Percentiles rank a stretch among this genome's conserved stretches.
These are phyloP conservation scores for Euzophera pinguis DNA, from an alignment of 2,888 invertebrate species.

Conservation along the genomic window DNA sequence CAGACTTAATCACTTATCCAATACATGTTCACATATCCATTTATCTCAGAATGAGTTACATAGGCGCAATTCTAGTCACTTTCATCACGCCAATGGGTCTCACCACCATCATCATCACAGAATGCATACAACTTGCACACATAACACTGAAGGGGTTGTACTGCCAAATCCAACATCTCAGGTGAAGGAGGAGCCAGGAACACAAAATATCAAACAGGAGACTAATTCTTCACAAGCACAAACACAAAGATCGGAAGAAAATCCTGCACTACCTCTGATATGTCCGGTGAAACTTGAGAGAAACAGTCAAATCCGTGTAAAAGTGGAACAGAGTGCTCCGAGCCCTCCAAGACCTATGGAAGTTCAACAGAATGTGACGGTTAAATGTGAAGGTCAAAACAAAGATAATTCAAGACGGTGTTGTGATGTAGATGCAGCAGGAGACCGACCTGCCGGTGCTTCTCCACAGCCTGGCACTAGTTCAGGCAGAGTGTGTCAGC, in stretches of 20 bases:
- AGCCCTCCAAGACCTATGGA: slow-evolving; percentile 24
- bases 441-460: slow-evolving; percentile 39
- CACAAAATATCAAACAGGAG: slow-evolving; percentile 49
- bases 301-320: slow-evolving; percentile 35
- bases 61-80: slow-evolving; percentile 33
- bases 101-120: slow-evolving; percentile 37
- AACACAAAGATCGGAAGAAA: slow-evolving; percentile 20
- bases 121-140: slow-evolving; percentile 29
- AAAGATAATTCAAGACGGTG: slow-evolving; percentile 26
- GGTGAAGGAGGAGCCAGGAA: slow-evolving; percentile 55
- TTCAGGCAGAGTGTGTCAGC: slow-evolving; percentile 35
- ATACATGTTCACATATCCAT: slow-evolving; percentile 27
- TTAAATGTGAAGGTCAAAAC: slow-evolving; percentile 42
- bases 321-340: slow-evolving; percentile 42
- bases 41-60: slow-evolving; percentile 30
- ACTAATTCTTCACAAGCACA: slow-evolving; percentile 19
- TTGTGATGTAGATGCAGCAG: slow-evolving; percentile 40
- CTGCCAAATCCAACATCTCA: slow-evolving; percentile 28
- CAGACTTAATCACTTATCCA: slow-evolving; percentile 23
- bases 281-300: slow-evolving; percentile 44
- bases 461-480: slow-evolving; percentile 68
- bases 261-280: slow-evolving; percentile 21
- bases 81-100: slow-evolving; percentile 17
- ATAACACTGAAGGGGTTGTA: slow-evolving; percentile 26
- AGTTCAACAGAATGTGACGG: slow-evolving; percentile 33